Evolutionary conservation across 2,113 vertebrate species (phyloP).

Genomic region (Nesospiza acunhae): DNA sequence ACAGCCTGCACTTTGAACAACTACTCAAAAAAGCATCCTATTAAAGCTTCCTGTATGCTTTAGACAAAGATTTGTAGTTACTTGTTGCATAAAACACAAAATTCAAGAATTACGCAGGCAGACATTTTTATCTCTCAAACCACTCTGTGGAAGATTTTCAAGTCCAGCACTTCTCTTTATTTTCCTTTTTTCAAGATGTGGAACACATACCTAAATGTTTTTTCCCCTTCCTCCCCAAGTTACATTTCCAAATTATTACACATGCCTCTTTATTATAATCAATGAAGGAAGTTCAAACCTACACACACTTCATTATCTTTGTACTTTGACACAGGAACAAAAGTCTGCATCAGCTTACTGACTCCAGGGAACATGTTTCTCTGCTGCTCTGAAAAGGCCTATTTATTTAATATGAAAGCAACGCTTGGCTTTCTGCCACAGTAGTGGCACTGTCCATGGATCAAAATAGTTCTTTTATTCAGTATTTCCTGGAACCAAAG

Average conservation of each 20-base stretch:
- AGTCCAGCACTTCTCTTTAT: not conserved
- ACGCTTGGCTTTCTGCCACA: constrained; percentile 2
- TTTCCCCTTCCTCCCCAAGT: not conserved
- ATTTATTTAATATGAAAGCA: constrained; percentile 14
- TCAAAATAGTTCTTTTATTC: constrained; percentile 51
- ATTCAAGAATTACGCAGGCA: not conserved
- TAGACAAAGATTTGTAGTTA: not conserved
- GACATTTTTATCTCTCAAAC: not conserved
- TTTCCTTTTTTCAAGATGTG: not conserved
- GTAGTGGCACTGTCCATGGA: not conserved
- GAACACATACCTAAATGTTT: not conserved
- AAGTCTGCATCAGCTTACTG: not conserved
- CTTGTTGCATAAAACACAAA: not conserved
- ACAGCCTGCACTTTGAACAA: not conserved
- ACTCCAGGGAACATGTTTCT: not conserved
- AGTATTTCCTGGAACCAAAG: constrained; percentile 36
- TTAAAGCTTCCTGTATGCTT: not conserved
- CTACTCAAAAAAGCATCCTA: not conserved
- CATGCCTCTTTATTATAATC: not conserved
- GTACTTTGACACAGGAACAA: not conserved
- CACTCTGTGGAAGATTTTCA: not conserved
- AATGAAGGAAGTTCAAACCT: not conserved
- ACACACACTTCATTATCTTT: not conserved
- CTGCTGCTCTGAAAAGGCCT: not conserved
- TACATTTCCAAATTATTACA: not conserved